Conservation (phyloP, 2,888 invertebrate species). For the Lithophane ornitopus region DNA sequence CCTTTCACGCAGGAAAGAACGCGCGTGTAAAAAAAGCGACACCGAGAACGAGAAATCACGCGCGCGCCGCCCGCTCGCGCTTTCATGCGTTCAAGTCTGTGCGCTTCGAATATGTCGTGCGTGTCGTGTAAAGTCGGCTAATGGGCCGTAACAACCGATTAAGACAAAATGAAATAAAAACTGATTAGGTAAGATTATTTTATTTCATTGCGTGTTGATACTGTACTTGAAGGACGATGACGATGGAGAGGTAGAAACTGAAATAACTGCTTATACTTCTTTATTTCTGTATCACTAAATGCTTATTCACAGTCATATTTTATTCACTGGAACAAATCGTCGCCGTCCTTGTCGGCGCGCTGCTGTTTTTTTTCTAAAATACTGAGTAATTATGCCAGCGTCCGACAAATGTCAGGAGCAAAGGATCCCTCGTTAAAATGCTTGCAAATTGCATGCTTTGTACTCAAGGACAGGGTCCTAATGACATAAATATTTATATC, state of each 20-base stretch:
- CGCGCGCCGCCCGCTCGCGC: too few relatives aligned
- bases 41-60: too few relatives aligned
- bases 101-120: too few relatives aligned
- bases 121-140: too few relatives aligned
- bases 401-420: conserved; percentile 14
- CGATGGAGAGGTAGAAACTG: neutral
- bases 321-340: neutral
- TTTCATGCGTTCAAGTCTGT: too few relatives aligned
- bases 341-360: neutral
- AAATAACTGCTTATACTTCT: neutral
- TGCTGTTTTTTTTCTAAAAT: conserved; percentile 13
- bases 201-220: neutral
- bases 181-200: too few relatives aligned
- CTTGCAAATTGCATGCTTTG: conserved; percentile 43
- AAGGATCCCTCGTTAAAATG: conserved; percentile 40
- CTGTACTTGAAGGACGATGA: neutral
- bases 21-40: too few relatives aligned
- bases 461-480: conserved; percentile 19
- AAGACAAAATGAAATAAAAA: too few relatives aligned
- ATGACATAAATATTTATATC: conserved; percentile 50
- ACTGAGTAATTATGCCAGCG: neutral
- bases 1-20: too few relatives aligned
- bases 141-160: too few relatives aligned
- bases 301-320: neutral
- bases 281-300: neutral